Evolutionary conservation across 2,113 vertebrate species (phyloP), one percentile per base, ranked within the genome.

Genomic region (Emydura subglobosa): DNA sequence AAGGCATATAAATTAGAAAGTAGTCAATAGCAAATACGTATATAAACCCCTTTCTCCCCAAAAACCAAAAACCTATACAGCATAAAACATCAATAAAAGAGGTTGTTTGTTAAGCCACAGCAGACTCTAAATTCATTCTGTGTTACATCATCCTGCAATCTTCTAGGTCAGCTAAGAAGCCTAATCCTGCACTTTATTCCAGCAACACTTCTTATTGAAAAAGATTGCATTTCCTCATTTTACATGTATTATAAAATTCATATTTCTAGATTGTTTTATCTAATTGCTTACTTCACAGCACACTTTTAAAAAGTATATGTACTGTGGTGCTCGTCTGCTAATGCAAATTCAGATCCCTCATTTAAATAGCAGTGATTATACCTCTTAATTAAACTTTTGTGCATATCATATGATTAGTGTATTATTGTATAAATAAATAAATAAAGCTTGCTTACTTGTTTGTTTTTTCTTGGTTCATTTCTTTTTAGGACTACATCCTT

Each of bases 401-500:
- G 5, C 17, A 5, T 90, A 72, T 86, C 85, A 17, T 78, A 83
- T 83, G 72, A 68, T 59, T 54, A 53, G 79, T 88, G 53, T 42
- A 80, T 88, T 94, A 29, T 47, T 47, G 47, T 47, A 47, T 47
- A 47, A 5, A 47, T 47, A 47, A 5, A 47, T 47, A 47, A 47
- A 47, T 49, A 78, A 5, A 68, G 72, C 24, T 12, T 84, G 5
- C 22, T 74, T 91, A 84, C 42, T 88, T 83, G 49, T 72, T 50
- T 51, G 74, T 34, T 83, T 93, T 22, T 65, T 59, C 85, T 85
- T 91, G 72, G 79, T 87, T 96, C 81, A 27, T 80, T 54, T 79
- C 31, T 94, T 85, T 53, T 49, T 96, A 99, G 99, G 99, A 95
- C 98, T 99, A 78, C 98, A 98, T 85, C 98, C 99, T 95, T 99